Evolutionary conservation across 2,888 invertebrate species (phyloP), one percentile per base, ranked within the genome.

Genomic region (Nesidiocoris tenuis): DNA sequence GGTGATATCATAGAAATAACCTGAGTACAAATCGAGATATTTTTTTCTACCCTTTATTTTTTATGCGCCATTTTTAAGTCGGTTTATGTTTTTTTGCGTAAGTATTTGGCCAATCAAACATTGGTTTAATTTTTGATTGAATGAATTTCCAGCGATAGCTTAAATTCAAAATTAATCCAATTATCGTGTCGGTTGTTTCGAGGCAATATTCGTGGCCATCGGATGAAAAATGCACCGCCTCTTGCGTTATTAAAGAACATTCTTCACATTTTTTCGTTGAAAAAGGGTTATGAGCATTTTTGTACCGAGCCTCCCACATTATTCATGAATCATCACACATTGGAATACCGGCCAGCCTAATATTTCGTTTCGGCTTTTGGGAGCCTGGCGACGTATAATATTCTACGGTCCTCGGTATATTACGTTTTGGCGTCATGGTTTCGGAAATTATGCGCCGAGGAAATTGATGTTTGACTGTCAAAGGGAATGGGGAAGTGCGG

Each of bases 231-330:
- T 65, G 21, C 18, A 19, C 17, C 25, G 24, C 39, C 18, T 24
- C 25, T 12, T 65, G 65, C 9, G 39, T 65, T 65, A 65, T 65
- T 65, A 65, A 65, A 65, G 65, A 19, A 39, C 65, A 65, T 65
- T 65, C 39, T 39, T 65, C 65, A 65, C 65, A 65, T 65, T 65
- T 19, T 17, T 39, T 24, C 65, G 19, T 12, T 9, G 25, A 39
- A 65, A 65, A 39, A 39, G 25, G 25, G 19, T n/a, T 65, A 65
- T 65, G 65, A 39, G 65, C 65, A 65, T 65, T 39, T 65, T 65
- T 65, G 25, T 25, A 12, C 19, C 25, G 25, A 17, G 25, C 17
- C 25, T 9, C 18, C 65, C 25, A 65, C 65, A 65, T 65, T 65
- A 65, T 19, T 65, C 39, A 65, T 39, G 65, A 39, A 65, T 65